A percentile compares a stretch with the other conserved stretches of the same genome.
These are phyloP conservation scores for Ceratothoa steindachneri DNA, from an alignment of 2,888 invertebrate species.

Conservation along the genomic window DNA sequence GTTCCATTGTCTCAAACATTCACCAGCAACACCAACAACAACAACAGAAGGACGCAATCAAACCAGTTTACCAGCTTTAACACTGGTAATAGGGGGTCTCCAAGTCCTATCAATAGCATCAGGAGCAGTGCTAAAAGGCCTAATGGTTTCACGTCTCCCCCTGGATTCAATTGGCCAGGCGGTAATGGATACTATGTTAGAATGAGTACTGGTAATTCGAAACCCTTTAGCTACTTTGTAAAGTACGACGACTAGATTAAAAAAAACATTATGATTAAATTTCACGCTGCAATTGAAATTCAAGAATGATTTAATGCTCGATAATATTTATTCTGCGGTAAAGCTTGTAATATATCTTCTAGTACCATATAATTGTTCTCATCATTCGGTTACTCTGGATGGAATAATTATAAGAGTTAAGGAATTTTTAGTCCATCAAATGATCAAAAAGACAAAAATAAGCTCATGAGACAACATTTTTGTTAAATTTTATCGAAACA, in stretches of 20 bases:
- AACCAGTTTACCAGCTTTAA: not conserved
- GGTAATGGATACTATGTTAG: conserved; percentile 45
- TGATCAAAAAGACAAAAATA: too few relatives aligned
- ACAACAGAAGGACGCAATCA: not conserved
- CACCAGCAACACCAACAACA: not conserved
- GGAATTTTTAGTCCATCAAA: too few relatives aligned
- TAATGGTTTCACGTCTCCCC: conserved; percentile 20
- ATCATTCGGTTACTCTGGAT: too few relatives aligned
- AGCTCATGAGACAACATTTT: too few relatives aligned
- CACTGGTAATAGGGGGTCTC: not conserved
- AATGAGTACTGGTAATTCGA: conserved; percentile 39
- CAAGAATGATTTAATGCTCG: not conserved
- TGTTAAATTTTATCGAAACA: too few relatives aligned
- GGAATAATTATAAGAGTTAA: too few relatives aligned
- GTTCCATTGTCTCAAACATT: not conserved
- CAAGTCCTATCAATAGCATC: not conserved
- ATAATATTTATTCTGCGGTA: not conserved
- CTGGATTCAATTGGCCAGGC: conserved; percentile 34
- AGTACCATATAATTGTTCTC: too few relatives aligned
- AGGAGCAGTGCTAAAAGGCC: not conserved
- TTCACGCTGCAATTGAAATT: not conserved
- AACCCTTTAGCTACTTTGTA: conserved; percentile 39
- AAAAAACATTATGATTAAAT: not conserved
- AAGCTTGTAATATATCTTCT: too few relatives aligned
- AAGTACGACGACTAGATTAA: conserved; percentile 33